Conservation (phyloP, 2,888 invertebrate genomes). For the Hipparchia semele region DNA sequence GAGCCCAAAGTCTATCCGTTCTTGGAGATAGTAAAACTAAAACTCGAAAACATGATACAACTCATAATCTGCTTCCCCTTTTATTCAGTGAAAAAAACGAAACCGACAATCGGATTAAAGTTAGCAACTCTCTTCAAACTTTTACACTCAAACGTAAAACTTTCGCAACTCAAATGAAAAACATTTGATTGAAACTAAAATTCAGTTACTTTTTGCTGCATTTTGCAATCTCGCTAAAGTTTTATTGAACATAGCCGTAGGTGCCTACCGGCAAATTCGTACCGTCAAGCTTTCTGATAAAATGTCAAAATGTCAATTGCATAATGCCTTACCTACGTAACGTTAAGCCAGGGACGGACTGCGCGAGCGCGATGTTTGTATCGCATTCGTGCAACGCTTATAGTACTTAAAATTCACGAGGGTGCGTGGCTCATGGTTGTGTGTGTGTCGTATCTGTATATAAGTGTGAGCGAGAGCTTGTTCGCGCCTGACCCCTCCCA, state of each 20-base stretch:
- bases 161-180: constrained; percentile 26
- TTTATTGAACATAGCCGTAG: background rate
- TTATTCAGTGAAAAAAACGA: constrained; percentile 15
- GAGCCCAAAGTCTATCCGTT: no score
- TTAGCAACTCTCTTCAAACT: constrained; percentile 24
- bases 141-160: constrained; percentile 24
- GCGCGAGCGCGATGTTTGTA: no score
- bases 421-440: no score
- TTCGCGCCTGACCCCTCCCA: no score
- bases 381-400: no score
- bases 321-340: no score
- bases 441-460: no score
- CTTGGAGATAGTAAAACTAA: no score
- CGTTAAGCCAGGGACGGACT: no score
- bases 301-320: background rate
- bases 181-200: constrained; percentile 25
- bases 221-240: constrained; percentile 7
- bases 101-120: constrained; percentile 26
- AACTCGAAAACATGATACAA: background rate
- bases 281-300: background rate
- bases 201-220: constrained; percentile 23
- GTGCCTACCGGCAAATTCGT: background rate
- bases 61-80: background rate
- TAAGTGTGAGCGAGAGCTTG: no score
- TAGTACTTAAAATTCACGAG: no score